Evolutionary conservation across 2,797 vertebrate species (phyloP).

Genomic region (Ctenochaetus hawaiiensis): DNA sequence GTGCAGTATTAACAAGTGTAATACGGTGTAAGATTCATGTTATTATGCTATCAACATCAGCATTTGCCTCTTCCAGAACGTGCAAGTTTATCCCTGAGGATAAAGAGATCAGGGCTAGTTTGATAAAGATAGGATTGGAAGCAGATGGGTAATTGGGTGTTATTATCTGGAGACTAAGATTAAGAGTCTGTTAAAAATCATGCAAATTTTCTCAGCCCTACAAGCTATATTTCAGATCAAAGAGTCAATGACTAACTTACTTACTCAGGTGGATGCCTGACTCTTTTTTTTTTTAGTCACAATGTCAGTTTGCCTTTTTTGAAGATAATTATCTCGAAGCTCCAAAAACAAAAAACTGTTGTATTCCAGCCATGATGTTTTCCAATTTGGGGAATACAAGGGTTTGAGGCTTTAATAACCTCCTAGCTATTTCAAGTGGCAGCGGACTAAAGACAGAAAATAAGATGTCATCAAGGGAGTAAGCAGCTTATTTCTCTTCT

Average conservation of each 20-base stretch:
- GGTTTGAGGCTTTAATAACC: constrained; percentile 21
- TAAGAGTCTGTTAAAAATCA: constrained; percentile 52
- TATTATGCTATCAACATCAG: constrained; percentile 44
- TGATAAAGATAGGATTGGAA: constrained; percentile 30
- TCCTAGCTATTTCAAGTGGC: constrained; percentile 22
- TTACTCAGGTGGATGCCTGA: constrained; percentile 4
- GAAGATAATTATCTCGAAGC: constrained; percentile 26
- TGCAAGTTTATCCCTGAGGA: constrained; percentile 14
- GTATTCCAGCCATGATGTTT: constrained; percentile 11
- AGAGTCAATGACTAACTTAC: background rate
- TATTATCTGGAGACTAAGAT: constrained; percentile 39
- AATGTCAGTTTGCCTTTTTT: constrained; percentile 30
- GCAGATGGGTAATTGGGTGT: constrained; percentile 34
- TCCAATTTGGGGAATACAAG: constrained; percentile 2
- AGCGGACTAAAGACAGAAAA: constrained; percentile 29
- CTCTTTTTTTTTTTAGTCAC: background rate
- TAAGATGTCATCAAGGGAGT: constrained; percentile 38
- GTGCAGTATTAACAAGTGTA: background rate
- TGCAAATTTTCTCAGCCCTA: constrained; percentile 46
- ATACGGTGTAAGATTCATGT: constrained; percentile 8
- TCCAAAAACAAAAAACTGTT: background rate
- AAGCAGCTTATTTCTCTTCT: constrained; percentile 49
- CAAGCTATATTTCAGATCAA: constrained; percentile 38
- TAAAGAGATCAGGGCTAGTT: constrained; percentile 33
- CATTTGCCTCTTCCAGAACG: constrained; percentile 25